These are phyloP conservation scores for Zaprionus gabonicus DNA, from an alignment of 1,140 invertebrate genomes.

Conservation along the genomic window DNA sequence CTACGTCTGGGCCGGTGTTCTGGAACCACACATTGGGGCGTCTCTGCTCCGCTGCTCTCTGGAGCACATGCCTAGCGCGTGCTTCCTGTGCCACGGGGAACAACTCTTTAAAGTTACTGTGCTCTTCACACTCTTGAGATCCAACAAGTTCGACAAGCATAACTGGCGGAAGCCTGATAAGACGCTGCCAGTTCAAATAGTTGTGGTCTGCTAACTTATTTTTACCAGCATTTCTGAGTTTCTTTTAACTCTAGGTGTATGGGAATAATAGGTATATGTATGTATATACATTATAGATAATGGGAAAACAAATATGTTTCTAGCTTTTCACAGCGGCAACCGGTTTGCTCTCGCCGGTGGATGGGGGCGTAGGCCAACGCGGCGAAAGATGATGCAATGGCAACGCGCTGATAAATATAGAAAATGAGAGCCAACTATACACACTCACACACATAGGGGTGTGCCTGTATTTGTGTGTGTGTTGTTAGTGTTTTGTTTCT, in stretches of 20 bases:
- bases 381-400: conserved; percentile 54
- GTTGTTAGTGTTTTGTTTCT: conserved; percentile 23
- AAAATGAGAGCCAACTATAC: conserved; percentile 25
- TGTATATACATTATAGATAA: background rate
- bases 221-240: background rate
- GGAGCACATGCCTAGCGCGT: background rate
- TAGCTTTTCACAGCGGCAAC: conserved; percentile 13
- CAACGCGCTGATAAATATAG: conserved; percentile 60
- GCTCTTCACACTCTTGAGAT: background rate
- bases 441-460: background rate
- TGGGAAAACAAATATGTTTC: conserved; percentile 20
- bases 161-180: background rate
- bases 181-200: background rate
- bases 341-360: conserved; percentile 27
- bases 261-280: too few relatives aligned
- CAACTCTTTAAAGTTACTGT: background rate
- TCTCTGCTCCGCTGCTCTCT: background rate
- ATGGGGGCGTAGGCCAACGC: conserved; percentile 45
- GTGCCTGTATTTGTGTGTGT: conserved; percentile 13
- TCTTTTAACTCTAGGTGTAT: background rate
- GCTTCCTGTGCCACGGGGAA: background rate
- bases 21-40: background rate
- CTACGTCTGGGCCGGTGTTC: conserved; percentile 4
- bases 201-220: too few relatives aligned
- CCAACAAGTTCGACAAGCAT: background rate